These are phyloP conservation scores for Gasterosteus nipponicus DNA, from an alignment of 2,113 vertebrate species.

Conservation along the genomic window DNA sequence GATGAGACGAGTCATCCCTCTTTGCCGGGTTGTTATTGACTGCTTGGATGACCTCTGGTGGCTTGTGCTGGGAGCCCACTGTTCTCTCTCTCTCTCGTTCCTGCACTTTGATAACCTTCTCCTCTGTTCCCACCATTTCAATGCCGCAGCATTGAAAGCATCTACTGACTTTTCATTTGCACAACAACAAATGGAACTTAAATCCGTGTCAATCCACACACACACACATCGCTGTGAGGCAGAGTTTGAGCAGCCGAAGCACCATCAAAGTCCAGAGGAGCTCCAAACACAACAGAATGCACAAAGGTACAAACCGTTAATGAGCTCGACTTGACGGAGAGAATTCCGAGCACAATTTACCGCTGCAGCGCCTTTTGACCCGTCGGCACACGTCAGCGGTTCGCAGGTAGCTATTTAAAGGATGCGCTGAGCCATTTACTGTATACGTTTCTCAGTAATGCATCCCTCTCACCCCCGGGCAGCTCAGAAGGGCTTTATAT, in stretches of 20 bases:
- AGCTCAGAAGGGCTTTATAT: neutral
- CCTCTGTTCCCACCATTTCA: neutral
- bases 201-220: neutral
- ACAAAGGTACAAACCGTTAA: neutral
- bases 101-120: neutral
- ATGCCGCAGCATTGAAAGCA: neutral
- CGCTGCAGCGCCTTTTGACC: neutral
- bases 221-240: neutral
- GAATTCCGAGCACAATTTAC: neutral
- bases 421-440: neutral
- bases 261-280: neutral
- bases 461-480: neutral
- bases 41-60: constrained; percentile 11
- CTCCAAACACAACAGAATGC: neutral
- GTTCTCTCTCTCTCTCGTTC: neutral
- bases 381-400: neutral
- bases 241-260: neutral
- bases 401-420: neutral
- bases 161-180: neutral
- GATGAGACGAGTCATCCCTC: neutral
- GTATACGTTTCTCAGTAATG: neutral
- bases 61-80: neutral
- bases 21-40: neutral
- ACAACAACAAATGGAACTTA: neutral
- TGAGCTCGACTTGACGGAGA: neutral